Evolutionary conservation across 2,888 invertebrate species (phyloP).

Genomic region (Volucella inflata): DNA sequence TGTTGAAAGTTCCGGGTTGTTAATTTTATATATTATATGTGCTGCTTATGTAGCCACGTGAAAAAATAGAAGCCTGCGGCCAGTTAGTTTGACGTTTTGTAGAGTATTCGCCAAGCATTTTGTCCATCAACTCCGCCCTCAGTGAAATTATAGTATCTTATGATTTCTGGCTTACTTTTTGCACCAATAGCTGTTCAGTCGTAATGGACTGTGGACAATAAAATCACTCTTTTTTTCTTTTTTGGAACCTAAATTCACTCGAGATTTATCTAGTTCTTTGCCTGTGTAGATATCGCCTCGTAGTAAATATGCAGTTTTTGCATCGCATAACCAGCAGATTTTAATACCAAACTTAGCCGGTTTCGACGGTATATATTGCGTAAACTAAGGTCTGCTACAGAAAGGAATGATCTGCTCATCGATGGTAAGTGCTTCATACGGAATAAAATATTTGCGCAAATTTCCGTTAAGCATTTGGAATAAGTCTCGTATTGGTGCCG

Average conservation of each 20-base stretch:
- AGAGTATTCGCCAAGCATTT: too few relatives aligned
- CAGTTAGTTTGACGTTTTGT: too few relatives aligned
- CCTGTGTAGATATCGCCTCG: conserved; percentile 14
- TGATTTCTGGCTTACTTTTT: too few relatives aligned
- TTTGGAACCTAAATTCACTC: too few relatives aligned
- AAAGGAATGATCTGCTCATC: conserved; percentile 10
- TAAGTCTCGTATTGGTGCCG: conserved; percentile 3
- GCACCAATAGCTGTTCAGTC: too few relatives aligned
- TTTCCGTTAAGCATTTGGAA: neutral
- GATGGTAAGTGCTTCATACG: neutral
- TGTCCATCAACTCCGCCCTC: too few relatives aligned
- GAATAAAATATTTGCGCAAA: conserved; percentile 1
- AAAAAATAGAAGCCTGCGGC: too few relatives aligned
- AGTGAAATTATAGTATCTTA: too few relatives aligned
- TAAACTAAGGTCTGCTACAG: conserved; percentile 1
- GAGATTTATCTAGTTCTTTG: neutral
- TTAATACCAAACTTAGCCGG: conserved; percentile 15
- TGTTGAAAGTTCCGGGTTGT: conserved; percentile 26
- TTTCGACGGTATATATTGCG: conserved; percentile 16
- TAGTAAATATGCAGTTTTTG: conserved; percentile 6
- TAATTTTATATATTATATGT: conserved; percentile 22
- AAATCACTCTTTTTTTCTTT: too few relatives aligned
- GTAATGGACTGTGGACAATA: too few relatives aligned
- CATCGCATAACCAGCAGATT: conserved; percentile 16
- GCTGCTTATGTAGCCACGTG: too few relatives aligned